phyloP scores from a whole-genome alignment of 2,888 invertebrate genomes.

The Chloroclysta siterata region DNA sequence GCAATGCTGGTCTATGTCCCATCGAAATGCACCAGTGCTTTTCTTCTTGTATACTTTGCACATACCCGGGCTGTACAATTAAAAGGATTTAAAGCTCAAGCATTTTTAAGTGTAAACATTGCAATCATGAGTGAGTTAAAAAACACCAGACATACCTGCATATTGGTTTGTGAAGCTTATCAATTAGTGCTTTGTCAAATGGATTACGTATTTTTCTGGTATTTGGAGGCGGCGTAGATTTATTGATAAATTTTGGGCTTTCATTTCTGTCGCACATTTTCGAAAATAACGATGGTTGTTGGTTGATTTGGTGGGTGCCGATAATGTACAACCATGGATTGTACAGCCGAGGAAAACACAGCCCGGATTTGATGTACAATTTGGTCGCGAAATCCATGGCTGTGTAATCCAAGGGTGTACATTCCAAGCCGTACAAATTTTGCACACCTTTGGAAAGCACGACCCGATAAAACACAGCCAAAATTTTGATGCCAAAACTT shows the following conservation, averaged over 20 bases:
- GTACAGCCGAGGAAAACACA: too few relatives aligned
- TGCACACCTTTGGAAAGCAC: too few relatives aligned
- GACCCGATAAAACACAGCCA: too few relatives aligned
- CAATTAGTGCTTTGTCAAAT: conserved; percentile 87
- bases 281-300: conserved; percentile 66
- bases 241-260: conserved; percentile 60
- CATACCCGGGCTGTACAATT: conserved; percentile 73
- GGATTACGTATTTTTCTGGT: conserved; percentile 86
- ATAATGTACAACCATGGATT: too few relatives aligned
- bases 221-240: conserved; percentile 72
- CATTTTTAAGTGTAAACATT: conserved; percentile 5
- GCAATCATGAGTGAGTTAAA: too few relatives aligned
- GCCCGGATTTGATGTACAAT: too few relatives aligned
- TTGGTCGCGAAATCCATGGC: too few relatives aligned
- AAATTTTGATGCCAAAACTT: too few relatives aligned
- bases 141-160: conserved; percentile 83
- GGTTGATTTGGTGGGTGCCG: neutral
- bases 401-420: too few relatives aligned
- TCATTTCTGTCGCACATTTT: conserved; percentile 77
- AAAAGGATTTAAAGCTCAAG: conserved; percentile 4
- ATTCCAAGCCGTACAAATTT: too few relatives aligned
- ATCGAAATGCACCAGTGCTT: conserved; percentile 71
- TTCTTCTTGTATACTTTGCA: conserved; percentile 80
- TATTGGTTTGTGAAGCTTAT: conserved; percentile 87
- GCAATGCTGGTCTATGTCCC: conserved; percentile 90